Evolutionary conservation across 2,113 vertebrate species (phyloP).

Genomic region (Phalacrocorax pelagicus): DNA sequence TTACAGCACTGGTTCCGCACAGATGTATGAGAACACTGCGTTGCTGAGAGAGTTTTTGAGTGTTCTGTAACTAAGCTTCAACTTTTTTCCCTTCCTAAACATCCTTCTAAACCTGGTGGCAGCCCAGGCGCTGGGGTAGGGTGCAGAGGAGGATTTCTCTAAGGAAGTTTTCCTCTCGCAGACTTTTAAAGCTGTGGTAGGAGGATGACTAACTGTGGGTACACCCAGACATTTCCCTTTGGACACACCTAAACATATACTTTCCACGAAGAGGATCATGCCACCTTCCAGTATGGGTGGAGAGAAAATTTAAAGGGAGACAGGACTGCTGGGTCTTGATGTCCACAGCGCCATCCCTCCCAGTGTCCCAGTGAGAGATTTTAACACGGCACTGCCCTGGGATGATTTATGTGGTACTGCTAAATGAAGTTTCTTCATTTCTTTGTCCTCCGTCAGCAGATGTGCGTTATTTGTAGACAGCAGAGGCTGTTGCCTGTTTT

Average conservation of each 20-base stretch:
- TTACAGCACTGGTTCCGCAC: neutral
- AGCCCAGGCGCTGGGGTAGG: neutral
- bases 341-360: rapidly evolving
- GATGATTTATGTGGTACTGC: neutral
- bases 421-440: neutral
- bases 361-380: neutral
- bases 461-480: constrained; percentile 42
- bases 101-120: neutral
- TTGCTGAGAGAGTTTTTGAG: neutral
- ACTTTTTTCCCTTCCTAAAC: neutral
- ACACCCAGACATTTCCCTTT: constrained; percentile 51
- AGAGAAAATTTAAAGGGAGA: constrained; percentile 23
- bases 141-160: constrained; percentile 8
- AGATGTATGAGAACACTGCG: neutral
- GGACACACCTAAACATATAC: constrained; percentile 49
- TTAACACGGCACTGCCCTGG: neutral
- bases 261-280: constrained; percentile 65
- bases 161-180: constrained; percentile 19
- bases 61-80: neutral
- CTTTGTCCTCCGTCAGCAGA: constrained; percentile 32
- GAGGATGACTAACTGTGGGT: constrained; percentile 57
- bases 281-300: constrained; percentile 40
- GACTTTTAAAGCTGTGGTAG: constrained; percentile 5
- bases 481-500: constrained; percentile 50
- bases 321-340: neutral